A percentile compares a stretch with the other conserved stretches of the same genome.
Conservation (phyloP, 2,113 vertebrate genomes). For the Thalassoma bifasciatum region DNA sequence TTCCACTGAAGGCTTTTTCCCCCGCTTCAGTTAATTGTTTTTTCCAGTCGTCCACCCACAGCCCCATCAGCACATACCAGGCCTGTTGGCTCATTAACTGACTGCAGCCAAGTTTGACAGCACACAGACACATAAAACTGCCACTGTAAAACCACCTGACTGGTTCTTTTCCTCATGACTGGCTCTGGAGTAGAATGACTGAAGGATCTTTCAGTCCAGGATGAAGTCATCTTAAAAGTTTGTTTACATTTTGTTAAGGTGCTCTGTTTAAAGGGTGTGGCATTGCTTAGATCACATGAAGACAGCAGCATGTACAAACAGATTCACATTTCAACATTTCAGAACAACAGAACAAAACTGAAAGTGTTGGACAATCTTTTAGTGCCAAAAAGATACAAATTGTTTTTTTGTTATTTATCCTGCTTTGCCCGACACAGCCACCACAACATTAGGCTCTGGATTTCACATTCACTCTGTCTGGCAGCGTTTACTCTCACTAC, state of each 20-base stretch:
- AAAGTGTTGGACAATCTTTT: too few species aligned
- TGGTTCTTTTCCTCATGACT: background rate
- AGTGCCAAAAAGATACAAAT: too few species aligned
- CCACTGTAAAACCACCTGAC: background rate
- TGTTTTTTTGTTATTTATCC: too few species aligned
- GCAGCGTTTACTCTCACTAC: background rate
- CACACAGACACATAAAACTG: background rate
- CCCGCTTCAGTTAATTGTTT: constrained; percentile 11
- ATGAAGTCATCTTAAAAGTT: background rate
- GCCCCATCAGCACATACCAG: constrained; percentile 67
- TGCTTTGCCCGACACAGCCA: background rate
- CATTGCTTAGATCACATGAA: too few species aligned
- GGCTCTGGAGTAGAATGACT: background rate
- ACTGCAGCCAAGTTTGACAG: constrained; percentile 55
- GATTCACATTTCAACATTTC: too few species aligned
- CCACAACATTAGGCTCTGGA: background rate
- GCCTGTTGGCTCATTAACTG: constrained; percentile 57
- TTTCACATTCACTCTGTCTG: background rate
- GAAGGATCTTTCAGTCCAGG: background rate
- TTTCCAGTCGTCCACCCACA: constrained; percentile 35
- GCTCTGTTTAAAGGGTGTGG: too few species aligned
- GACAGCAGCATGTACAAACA: too few species aligned
- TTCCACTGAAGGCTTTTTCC: constrained; percentile 4
- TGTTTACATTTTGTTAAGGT: too few species aligned
- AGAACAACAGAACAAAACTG: too few species aligned